Conservation (phyloP, 2,888 invertebrate species). For the Sphinx pinastri region DNA sequence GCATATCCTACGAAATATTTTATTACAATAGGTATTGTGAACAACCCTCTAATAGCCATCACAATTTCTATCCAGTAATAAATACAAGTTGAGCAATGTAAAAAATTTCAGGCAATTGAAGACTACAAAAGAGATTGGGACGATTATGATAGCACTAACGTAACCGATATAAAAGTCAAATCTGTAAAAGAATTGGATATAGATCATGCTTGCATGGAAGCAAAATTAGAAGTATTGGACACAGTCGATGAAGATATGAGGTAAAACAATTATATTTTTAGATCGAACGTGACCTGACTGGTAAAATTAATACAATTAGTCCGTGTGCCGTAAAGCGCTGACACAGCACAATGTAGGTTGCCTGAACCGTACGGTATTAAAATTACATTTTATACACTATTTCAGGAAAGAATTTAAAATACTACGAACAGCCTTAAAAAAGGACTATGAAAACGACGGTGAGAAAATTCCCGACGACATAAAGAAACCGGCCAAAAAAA, state of each 20-base stretch:
- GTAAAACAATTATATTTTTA: constrained; percentile 35
- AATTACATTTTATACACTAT: neutral
- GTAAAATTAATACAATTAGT: no score
- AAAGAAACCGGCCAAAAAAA: constrained; percentile 41
- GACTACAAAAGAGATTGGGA: constrained; percentile 58
- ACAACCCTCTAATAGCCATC: no score
- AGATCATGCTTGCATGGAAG: constrained; percentile 50
- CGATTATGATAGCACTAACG: constrained; percentile 49
- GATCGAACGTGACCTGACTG: no score
- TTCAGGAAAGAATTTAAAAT: constrained; percentile 55
- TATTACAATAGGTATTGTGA: no score
- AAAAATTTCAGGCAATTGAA: constrained; percentile 49
- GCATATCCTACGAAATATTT: no score
- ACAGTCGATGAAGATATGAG: constrained; percentile 59
- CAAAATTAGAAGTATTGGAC: constrained; percentile 51
- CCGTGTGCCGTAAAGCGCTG: no score
- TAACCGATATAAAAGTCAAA: constrained; percentile 56
- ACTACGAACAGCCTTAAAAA: constrained; percentile 57
- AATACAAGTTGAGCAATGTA: no score
- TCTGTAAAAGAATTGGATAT: constrained; percentile 48
- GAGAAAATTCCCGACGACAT: constrained; percentile 59
- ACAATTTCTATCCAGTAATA: no score
- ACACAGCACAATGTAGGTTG: no score
- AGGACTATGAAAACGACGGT: constrained; percentile 58
- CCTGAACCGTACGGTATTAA: neutral